Evolutionary conservation across 2,797 vertebrate genomes (phyloP).

Genomic region (Dendrocincla fuliginosa): DNA sequence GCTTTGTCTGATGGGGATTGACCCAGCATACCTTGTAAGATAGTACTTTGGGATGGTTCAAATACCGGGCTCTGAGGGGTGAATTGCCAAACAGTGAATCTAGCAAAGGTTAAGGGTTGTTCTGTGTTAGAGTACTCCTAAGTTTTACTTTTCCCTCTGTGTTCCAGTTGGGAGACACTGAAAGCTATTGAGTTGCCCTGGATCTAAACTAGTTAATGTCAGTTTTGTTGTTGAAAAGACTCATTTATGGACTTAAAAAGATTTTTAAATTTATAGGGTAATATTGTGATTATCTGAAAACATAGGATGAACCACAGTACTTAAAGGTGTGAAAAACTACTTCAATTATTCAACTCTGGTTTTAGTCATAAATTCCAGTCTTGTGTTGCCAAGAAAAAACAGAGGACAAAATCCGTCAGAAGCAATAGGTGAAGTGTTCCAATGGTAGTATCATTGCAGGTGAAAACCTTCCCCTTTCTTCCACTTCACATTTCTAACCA

Average conservation of each 20-base stretch:
- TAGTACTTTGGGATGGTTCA: background rate
- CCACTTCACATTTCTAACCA: background rate
- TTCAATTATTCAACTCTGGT: background rate
- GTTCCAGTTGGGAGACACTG: background rate
- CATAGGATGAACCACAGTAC: background rate
- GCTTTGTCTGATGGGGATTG: background rate
- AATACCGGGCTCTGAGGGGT: background rate
- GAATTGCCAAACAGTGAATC: background rate
- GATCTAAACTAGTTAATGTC: background rate
- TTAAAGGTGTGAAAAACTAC: background rate
- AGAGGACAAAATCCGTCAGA: background rate
- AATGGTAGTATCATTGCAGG: background rate
- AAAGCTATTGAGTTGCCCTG: background rate
- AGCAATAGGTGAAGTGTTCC: background rate
- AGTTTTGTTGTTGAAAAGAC: background rate
- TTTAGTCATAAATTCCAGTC: background rate
- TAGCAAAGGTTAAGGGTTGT: background rate
- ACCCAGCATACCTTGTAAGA: background rate
- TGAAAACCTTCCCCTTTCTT: background rate
- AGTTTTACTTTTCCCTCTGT: background rate
- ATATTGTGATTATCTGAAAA: background rate
- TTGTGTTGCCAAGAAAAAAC: background rate
- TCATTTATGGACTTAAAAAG: background rate
- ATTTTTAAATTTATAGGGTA: background rate
- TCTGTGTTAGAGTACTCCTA: background rate